Conservation (phyloP, 2,113 vertebrate genomes). For the Motacilla alba region DNA sequence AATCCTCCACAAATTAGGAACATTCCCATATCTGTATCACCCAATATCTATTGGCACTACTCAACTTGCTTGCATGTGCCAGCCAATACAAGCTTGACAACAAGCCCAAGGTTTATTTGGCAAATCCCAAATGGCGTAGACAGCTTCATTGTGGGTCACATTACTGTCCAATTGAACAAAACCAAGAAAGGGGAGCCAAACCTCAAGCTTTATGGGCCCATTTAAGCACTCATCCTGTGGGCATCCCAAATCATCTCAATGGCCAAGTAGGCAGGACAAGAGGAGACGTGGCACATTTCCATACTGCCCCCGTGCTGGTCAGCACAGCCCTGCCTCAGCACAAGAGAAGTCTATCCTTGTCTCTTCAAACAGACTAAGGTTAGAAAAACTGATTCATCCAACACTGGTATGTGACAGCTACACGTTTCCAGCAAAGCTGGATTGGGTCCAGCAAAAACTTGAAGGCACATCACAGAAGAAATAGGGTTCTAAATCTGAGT, state of each 20-base stretch:
- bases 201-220: constrained; percentile 14
- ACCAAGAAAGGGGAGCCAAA: constrained; percentile 31
- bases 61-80: neutral
- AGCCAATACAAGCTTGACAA: constrained; percentile 21
- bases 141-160: neutral
- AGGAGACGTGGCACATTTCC: neutral
- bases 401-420: neutral
- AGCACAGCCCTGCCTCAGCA: neutral
- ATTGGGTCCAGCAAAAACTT: neutral
- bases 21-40: neutral
- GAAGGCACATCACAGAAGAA: neutral
- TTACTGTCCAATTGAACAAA: neutral
- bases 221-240: constrained; percentile 12
- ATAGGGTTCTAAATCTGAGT: neutral
- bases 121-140: neutral
- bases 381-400: neutral
- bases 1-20: neutral
- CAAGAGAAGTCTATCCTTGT: neutral
- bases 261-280: neutral
- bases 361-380: neutral
- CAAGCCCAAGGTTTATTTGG: constrained; percentile 18
- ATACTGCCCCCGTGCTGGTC: neutral
- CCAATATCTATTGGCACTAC: neutral
- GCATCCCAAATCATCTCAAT: neutral
- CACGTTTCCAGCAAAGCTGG: neutral